Conservation (phyloP, 1,140 invertebrate genomes). For the Penaeus japonicus region DNA sequence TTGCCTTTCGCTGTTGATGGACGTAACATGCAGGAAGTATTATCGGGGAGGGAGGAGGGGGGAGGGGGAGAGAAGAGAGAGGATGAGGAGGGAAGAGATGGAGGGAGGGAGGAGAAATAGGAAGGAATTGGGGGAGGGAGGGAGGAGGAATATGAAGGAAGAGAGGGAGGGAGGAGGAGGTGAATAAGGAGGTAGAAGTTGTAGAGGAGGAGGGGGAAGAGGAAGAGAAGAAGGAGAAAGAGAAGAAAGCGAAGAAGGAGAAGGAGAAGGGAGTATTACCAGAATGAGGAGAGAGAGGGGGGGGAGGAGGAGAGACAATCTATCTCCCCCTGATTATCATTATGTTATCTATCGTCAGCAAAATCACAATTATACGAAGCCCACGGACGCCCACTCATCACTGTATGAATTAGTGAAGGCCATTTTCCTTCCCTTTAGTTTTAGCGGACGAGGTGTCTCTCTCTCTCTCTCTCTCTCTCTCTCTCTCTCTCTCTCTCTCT, state of each 20-base stretch:
- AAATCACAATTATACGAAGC: background rate
- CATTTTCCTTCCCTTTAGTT: background rate
- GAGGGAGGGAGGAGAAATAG: too few relatives aligned
- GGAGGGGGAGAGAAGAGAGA: too few relatives aligned
- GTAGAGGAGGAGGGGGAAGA: background rate
- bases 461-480: background rate
- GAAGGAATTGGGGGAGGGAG: too few relatives aligned
- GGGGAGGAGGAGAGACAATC: background rate
- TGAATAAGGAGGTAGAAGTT: too few relatives aligned
- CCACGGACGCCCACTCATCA: too few relatives aligned
- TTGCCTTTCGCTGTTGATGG: too few relatives aligned
- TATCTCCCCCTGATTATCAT: background rate
- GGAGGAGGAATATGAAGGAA: background rate
- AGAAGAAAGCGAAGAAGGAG: too few relatives aligned
- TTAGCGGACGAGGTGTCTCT: background rate
- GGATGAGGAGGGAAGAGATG: too few relatives aligned
- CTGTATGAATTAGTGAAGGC: too few relatives aligned
- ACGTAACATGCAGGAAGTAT: too few relatives aligned
- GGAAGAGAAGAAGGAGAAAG: background rate
- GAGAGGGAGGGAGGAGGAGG: background rate
- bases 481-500: background rate
- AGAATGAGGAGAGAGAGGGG: background rate
- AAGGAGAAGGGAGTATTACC: background rate
- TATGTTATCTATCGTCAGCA: background rate
- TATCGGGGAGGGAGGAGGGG: too few relatives aligned